phyloP scores from a whole-genome alignment of 2,797 vertebrate species.

The Notamacropus eugenii region DNA sequence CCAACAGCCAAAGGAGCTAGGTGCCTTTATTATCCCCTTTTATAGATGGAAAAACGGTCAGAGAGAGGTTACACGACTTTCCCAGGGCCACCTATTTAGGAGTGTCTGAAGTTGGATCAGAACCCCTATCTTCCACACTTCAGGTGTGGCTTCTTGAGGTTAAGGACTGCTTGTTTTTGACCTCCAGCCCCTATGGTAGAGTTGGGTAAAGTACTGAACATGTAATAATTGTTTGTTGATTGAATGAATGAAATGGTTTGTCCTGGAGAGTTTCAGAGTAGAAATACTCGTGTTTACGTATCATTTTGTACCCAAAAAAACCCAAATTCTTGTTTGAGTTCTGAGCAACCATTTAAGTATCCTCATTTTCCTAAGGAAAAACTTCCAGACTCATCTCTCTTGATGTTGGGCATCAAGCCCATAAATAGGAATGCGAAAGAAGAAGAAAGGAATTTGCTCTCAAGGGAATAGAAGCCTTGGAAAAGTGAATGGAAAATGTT shows the following conservation, averaged over 20 bases:
- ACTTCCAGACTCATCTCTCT: slow-evolving; percentile 50
- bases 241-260: not conserved
- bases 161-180: not conserved
- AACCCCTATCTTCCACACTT: not conserved
- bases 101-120: not conserved
- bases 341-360: slow-evolving; percentile 61
- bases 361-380: slow-evolving; percentile 47
- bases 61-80: not conserved
- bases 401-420: slow-evolving; percentile 56
- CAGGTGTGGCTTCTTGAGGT: not conserved
- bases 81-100: not conserved
- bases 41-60: not conserved
- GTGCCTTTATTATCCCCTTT: not conserved
- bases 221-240: slow-evolving; percentile 1
- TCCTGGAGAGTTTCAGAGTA: slow-evolving; percentile 23
- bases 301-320: slow-evolving; percentile 48
- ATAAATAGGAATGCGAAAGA: slow-evolving; percentile 56
- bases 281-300: slow-evolving; percentile 64
- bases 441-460: not conserved
- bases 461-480: slow-evolving; percentile 58
- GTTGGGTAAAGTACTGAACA: not conserved
- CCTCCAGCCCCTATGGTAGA: not conserved
- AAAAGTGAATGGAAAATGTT: slow-evolving; percentile 76
- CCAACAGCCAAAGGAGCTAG: not conserved
- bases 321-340: slow-evolving; percentile 56